Base-by-base conservation (phyloP, 2,113 vertebrate genomes). In the Pitta sordida region DNA sequence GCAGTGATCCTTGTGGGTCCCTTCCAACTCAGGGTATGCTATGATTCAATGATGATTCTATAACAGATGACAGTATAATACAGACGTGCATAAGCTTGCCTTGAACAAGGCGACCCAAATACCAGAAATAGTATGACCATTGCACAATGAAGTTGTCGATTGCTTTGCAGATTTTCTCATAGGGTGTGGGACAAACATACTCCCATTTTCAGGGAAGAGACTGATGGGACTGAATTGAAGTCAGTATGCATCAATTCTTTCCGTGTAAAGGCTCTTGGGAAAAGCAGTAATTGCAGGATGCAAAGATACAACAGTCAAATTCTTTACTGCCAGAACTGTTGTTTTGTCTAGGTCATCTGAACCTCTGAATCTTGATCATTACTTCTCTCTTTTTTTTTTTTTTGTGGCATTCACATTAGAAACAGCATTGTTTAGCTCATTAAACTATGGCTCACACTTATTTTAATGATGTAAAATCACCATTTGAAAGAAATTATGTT, bases 121-220 rank as follows among this genome's bases (percentile, higher is more conserved):
- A n/a, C 17, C 36, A 68, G 82, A 52, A 80, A 60, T 7, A 82
- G 43, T 4, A 30, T 5, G 70, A 20, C n/a, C 39, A 51, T 3
- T 56, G 52, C 32, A 82, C 36, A 24, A 49, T 0, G 0, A 64
- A 48, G 16, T 13, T 55, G 23, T 13, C 1, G 3, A 56, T 20
- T 58, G 26, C 34, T 86, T 37, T 78, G 64, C 37, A 78, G 51
- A 37, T 3, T 82, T 71, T 52, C 39, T 10, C 1, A 1, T 1
- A 60, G 48, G 5, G 15, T 83, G 44, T 64, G 24, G 23, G 22
- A 5, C 7, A 87, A 91, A 62, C 11, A 13, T 26, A 10, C 6
- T 48, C 39, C 20, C n/a, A n/a, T n/a, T n/a, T n/a, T n/a, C n/a
- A n/a, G n/a, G n/a, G n/a, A n/a, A n/a, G n/a, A n/a, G n/a, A n/a